Percentiles rank a stretch among this genome's conserved stretches.
phyloP scores from a whole-genome alignment of 2,888 invertebrate species.

The Drosophila kanekoi region DNA sequence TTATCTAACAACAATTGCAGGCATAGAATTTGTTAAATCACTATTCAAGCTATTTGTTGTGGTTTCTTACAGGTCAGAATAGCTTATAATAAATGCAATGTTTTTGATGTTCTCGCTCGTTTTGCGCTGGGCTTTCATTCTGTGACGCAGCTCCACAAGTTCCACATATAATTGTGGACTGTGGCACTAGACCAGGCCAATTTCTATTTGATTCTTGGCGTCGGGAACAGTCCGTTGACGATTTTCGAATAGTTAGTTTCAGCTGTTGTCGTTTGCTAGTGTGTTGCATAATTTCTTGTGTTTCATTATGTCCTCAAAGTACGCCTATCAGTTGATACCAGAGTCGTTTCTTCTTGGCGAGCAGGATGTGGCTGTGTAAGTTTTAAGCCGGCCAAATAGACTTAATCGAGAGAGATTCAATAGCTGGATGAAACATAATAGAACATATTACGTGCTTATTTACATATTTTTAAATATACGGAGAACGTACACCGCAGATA shows the following conservation, averaged over 20 bases:
- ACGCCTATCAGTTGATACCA: constrained; percentile 68
- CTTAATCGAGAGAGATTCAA: too few species aligned
- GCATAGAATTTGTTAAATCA: constrained; percentile 5
- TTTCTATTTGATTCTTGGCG: background rate
- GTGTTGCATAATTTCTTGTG: background rate
- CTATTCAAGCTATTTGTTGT: background rate
- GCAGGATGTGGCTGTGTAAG: constrained; percentile 32
- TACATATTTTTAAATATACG: too few species aligned
- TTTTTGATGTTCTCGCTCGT: background rate
- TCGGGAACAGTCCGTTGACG: constrained; percentile 8
- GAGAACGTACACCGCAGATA: too few species aligned
- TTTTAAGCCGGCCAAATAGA: background rate
- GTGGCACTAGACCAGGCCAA: background rate
- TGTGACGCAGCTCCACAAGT: background rate
- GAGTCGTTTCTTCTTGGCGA: constrained; percentile 50
- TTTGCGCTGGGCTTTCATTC: background rate
- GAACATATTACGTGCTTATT: too few species aligned
- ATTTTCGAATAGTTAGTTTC: constrained; percentile 6
- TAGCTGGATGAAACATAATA: too few species aligned
- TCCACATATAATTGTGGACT: constrained; percentile 22
- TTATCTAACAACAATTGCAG: constrained; percentile 62
- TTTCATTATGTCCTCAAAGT: constrained; percentile 68
- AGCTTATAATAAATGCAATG: background rate
- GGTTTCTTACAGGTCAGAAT: background rate
- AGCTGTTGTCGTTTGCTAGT: background rate